Evolutionary conservation across 1,140 invertebrate genomes (phyloP).

Genomic region (Drosophila melanogaster): DNA sequence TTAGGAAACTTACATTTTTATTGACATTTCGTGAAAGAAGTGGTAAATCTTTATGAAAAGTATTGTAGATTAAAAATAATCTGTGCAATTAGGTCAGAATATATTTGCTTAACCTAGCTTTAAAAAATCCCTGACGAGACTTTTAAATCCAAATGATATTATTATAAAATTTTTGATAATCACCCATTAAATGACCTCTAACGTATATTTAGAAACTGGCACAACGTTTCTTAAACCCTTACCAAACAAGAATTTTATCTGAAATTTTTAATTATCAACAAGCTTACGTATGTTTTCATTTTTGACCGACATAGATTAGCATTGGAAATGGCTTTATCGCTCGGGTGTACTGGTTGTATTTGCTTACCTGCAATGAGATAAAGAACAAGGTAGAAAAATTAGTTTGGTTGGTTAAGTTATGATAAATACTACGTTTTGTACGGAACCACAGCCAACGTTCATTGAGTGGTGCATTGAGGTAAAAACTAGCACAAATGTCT

Average conservation of each 20-base stretch:
- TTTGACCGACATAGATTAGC: slow-evolving; percentile 69
- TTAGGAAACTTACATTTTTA: not conserved
- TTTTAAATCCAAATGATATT: not conserved
- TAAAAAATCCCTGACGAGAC: not conserved
- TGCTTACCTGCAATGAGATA: slow-evolving; percentile 74
- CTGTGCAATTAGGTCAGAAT: no score
- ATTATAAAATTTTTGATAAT: not conserved
- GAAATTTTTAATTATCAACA: slow-evolving; percentile 29
- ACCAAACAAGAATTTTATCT: slow-evolving; percentile 30
- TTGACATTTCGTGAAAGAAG: not conserved
- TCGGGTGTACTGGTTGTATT: slow-evolving; percentile 15
- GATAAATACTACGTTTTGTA: slow-evolving; percentile 41
- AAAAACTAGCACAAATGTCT: slow-evolving; percentile 76
- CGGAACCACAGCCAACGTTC: slow-evolving; percentile 30
- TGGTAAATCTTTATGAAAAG: not conserved
- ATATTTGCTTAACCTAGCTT: not conserved
- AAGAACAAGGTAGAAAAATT: slow-evolving; percentile 42
- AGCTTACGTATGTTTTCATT: slow-evolving; percentile 46
- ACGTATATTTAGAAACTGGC: slow-evolving; percentile 7
- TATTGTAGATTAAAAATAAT: no score
- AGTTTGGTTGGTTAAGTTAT: slow-evolving; percentile 36
- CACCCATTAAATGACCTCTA: slow-evolving; percentile 24
- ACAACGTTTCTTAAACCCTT: slow-evolving; percentile 11
- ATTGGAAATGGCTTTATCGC: slow-evolving; percentile 50
- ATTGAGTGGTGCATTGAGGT: slow-evolving; percentile 51